These are phyloP conservation scores for Pocillopora verrucosa DNA, from an alignment of 64 coral and sea anemone species.

Conservation along the genomic window DNA sequence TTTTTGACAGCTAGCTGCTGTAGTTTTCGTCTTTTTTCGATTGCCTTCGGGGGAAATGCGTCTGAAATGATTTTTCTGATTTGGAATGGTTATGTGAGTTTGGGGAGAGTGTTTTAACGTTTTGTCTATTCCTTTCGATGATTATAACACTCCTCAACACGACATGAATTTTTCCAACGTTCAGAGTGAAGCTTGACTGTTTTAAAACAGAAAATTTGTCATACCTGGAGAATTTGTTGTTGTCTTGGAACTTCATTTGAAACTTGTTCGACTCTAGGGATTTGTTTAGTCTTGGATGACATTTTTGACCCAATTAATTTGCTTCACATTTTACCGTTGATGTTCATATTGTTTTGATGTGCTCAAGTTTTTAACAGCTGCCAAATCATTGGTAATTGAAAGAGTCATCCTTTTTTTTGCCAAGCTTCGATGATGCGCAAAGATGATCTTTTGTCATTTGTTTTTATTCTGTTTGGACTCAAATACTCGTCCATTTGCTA, in stretches of 20 bases:
- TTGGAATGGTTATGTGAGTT: not conserved
- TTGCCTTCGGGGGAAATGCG: not conserved
- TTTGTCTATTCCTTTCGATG: not conserved
- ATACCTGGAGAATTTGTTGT: not conserved
- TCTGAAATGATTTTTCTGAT: not conserved
- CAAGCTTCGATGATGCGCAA: not conserved
- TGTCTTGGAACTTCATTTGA: not conserved
- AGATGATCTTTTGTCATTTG: not conserved
- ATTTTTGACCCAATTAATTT: not conserved
- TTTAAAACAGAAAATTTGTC: not conserved
- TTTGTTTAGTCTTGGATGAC: not conserved
- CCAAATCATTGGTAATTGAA: not conserved
- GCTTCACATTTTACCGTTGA: not conserved
- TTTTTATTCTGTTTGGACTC: constrained; percentile 9
- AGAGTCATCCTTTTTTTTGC: not conserved
- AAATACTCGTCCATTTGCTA: not conserved
- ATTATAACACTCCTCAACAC: not conserved
- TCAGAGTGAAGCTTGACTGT: not conserved
- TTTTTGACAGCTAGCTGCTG: not conserved
- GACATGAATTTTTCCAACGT: not conserved
- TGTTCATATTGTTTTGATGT: not conserved
- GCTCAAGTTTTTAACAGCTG: not conserved
- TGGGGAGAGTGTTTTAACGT: not conserved
- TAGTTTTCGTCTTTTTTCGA: not conserved
- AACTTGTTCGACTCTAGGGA: not conserved